These are phyloP conservation scores for Struthidea cinerea DNA, from an alignment of 2,113 vertebrate species.

Conservation along the genomic window DNA sequence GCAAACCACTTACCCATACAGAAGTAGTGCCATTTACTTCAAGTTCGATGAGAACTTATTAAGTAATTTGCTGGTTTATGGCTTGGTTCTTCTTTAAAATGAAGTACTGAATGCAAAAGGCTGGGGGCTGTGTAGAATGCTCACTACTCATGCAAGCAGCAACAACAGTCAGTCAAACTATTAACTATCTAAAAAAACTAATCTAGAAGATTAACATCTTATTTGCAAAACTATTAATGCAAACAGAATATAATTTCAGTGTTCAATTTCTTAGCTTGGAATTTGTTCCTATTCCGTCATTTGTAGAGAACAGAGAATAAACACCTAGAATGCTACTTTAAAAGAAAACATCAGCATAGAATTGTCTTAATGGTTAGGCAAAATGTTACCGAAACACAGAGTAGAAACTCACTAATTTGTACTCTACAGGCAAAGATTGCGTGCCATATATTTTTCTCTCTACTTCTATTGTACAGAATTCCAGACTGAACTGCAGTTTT, in stretches of 20 bases:
- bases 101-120: neutral
- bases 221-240: constrained; percentile 28
- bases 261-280: constrained; percentile 18
- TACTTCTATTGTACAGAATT: neutral
- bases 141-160: neutral
- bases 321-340: constrained; percentile 34
- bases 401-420: constrained; percentile 35
- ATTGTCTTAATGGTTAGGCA: neutral
- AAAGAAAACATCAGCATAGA: constrained; percentile 34
- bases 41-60: neutral
- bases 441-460: neutral
- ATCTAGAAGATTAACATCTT: neutral
- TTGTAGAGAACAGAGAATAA: constrained; percentile 32
- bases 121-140: neutral
- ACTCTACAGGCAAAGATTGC: neutral
- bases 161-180: neutral
- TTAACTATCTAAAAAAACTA: constrained; percentile 45
- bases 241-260: constrained; percentile 22
- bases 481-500: constrained; percentile 4
- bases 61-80: neutral
- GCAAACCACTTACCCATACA: neutral
- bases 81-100: neutral
- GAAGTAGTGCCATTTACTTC: neutral
- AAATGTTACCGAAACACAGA: neutral
- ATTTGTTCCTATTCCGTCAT: constrained; percentile 42